A percentile compares a stretch with the other conserved stretches of the same genome.
phyloP scores from a whole-genome alignment of 2,797 vertebrate genomes.

The Chromobotia macracanthus region DNA sequence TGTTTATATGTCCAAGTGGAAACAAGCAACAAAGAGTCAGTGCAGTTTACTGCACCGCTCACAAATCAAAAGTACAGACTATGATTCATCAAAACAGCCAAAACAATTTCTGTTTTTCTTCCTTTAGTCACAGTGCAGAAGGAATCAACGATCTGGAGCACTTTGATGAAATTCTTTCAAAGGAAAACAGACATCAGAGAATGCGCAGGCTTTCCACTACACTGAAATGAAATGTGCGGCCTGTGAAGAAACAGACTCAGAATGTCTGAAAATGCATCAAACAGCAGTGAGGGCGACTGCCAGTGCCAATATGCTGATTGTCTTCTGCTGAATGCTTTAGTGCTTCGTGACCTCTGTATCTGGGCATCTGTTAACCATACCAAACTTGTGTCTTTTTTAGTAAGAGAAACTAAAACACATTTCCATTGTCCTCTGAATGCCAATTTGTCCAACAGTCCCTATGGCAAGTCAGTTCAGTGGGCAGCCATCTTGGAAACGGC shows the following conservation, averaged over 20 bases:
- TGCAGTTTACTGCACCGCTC: background rate
- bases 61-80: conserved; percentile 17
- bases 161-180: conserved; percentile 33
- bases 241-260: background rate
- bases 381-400: conserved; percentile 9
- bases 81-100: conserved; percentile 32
- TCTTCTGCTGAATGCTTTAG: conserved; percentile 23
- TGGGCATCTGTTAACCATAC: conserved; percentile 24
- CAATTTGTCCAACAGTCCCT: background rate
- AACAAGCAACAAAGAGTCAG: background rate
- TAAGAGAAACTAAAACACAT: conserved; percentile 29
- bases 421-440: conserved; percentile 39
- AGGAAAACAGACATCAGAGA: conserved; percentile 19
- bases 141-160: too few species aligned
- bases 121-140: background rate
- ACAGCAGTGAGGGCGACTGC: background rate
- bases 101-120: conserved; percentile 13
- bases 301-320: conserved; percentile 32
- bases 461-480: too few species aligned
- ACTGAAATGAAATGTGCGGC: conserved; percentile 24
- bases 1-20: too few species aligned
- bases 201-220: background rate
- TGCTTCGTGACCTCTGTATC: conserved; percentile 29
- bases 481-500: too few species aligned
- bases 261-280: conserved; percentile 11